Base-by-base conservation (phyloP, 2,888 invertebrate genomes). In the Caradrina clavipalpis region DNA sequence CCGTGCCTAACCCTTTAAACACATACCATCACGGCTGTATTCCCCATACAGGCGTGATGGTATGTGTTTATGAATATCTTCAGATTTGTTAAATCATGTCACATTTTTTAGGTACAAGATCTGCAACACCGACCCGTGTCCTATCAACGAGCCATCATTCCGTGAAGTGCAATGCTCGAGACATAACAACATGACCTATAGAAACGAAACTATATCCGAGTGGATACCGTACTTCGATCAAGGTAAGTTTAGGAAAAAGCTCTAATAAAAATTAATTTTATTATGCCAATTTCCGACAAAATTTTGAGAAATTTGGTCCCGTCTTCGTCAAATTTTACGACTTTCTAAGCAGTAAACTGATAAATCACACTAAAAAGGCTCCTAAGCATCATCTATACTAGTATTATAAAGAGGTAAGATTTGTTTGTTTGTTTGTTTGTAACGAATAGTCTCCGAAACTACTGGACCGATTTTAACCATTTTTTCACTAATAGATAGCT, bases 61-160 rank as follows among this genome's bases (percentile, higher is more conserved):
- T n/a, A n/a, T n/a, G n/a, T n/a, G n/a, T n/a, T n/a, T n/a, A n/a
- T 11, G n/a, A 21, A n/a, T 5, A 5, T 50, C 15, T 17, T 19
- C 31, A 22, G 13, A 21, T 60, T 42, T 45, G 2, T 45, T 51
- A 62, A 77, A 49, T 19, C 10, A 56, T 70, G 15, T 55, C 63
- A 60, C 26, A 59, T 55, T 71, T 91, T 86, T 76, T 91, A 93
- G 97, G 77, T 98, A 98, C 92, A 97, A 97, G 90, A 97, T 98
- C 75, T 99, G 99, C 94, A 98, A 98, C 89, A 97, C 97, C 10
- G 96, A 98, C 47, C 92, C 97, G 1, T 99, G 98, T 89, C 97
- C 97, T 5, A 96, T 97, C 78, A 96, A 96, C 68, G 96, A 97
- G 75, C 97, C 97, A 15, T 97, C 97, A 64, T 98, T 98, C 91